Evolutionary conservation across 2,888 invertebrate genomes (phyloP).

Genomic region (Andrena minutula): DNA sequence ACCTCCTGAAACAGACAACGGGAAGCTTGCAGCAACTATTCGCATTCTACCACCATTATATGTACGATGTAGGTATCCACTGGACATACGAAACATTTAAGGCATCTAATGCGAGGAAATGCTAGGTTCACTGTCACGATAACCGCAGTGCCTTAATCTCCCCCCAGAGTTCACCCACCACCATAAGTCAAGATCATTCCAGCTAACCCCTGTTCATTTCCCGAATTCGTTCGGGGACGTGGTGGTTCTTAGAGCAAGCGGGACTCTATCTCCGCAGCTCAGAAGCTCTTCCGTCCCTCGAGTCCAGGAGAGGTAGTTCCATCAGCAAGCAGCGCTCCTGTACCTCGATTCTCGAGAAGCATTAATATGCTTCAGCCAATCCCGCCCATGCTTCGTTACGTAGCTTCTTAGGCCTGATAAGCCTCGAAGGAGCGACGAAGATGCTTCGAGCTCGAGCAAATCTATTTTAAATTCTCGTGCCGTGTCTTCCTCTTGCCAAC

Average conservation of each 20-base stretch:
- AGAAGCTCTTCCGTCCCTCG: constrained; percentile 43
- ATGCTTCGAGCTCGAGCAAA: constrained; percentile 71
- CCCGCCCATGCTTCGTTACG: constrained; percentile 55
- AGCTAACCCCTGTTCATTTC: constrained; percentile 71
- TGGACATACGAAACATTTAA: too few species aligned
- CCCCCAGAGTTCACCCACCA: constrained; percentile 2
- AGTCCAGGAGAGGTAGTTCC: constrained; percentile 36
- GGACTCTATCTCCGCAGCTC: constrained; percentile 52
- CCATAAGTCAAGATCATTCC: constrained; percentile 64
- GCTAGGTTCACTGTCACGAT: neutral
- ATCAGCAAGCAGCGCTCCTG: constrained; percentile 9
- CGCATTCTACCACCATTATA: neutral
- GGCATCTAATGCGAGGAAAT: neutral
- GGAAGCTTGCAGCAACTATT: neutral
- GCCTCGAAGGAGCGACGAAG: constrained; percentile 67
- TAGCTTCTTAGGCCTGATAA: constrained; percentile 71
- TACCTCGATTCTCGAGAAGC: constrained; percentile 39
- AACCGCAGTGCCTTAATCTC: constrained; percentile 10
- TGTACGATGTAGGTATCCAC: neutral
- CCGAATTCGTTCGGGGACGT: constrained; percentile 62
- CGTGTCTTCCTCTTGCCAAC: constrained; percentile 1
- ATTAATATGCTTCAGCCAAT: constrained; percentile 61
- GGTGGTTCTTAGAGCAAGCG: constrained; percentile 37
- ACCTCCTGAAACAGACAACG: constrained; percentile 72
- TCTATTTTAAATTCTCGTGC: constrained; percentile 79